Percentiles rank a stretch among this genome's conserved stretches.
phyloP scores from a whole-genome alignment of 1,140 invertebrate species.

The Pseudachorutes palmiensis region DNA sequence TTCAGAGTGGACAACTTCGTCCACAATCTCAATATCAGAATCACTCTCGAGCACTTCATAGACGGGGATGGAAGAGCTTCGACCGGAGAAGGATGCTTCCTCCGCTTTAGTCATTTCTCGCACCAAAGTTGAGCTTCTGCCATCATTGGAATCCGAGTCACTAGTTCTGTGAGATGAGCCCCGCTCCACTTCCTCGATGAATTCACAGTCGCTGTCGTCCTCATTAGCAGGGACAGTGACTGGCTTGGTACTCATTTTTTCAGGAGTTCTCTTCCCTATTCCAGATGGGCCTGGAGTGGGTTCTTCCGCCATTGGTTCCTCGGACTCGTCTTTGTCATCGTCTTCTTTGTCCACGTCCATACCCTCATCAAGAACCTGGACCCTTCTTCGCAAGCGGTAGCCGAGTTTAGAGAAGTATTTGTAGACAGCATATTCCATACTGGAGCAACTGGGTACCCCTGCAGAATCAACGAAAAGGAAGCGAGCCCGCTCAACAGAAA shows the following conservation, averaged over 20 bases:
- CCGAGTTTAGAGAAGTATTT: conserved; percentile 11
- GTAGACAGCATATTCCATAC: conserved; percentile 8
- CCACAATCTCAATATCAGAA: conserved; percentile 14
- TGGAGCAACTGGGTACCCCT: background rate
- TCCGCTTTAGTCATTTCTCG: background rate
- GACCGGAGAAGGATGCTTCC: background rate
- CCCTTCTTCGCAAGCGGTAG: conserved; percentile 2
- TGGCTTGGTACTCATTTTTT: background rate
- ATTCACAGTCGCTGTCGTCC: conserved; percentile 9
- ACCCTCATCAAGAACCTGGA: background rate
- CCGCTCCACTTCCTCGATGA: background rate
- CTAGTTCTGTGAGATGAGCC: background rate
- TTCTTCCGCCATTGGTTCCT: background rate
- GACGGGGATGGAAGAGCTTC: background rate
- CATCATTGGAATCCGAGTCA: background rate
- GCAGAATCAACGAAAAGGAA: background rate
- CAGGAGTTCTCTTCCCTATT: too few relatives aligned
- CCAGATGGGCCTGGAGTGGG: background rate
- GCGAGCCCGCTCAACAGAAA: conserved; percentile 9
- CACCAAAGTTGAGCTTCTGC: background rate
- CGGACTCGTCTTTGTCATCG: background rate
- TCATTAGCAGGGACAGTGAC: background rate
- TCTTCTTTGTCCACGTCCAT: background rate
- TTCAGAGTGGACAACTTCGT: background rate
- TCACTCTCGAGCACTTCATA: background rate